Percentiles rank a stretch among this genome's conserved stretches.
phyloP scores from a whole-genome alignment of 1,140 invertebrate genomes.

The Pygmarrhopalites habei region DNA sequence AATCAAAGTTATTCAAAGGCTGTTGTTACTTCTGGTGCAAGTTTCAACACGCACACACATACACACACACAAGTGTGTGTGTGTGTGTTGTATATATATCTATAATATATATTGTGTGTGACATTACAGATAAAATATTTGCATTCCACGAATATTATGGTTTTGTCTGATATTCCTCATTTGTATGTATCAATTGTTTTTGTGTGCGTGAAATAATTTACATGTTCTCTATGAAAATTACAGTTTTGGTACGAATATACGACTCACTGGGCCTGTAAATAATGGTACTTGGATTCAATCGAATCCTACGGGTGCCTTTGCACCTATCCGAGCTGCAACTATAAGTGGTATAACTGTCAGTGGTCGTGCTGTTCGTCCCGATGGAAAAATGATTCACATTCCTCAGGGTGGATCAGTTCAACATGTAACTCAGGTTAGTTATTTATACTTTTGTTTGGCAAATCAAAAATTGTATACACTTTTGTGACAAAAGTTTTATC shows the following conservation, averaged over 20 bases:
- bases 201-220: background rate
- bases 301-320: constrained; percentile 14
- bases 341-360: constrained; percentile 32
- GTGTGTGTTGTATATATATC: no score
- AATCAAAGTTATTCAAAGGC: no score
- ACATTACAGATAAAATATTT: no score
- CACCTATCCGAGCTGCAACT: constrained; percentile 24
- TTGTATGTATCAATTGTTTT: no score
- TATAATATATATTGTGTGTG: no score
- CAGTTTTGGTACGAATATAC: constrained; percentile 26
- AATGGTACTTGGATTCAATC: constrained; percentile 39
- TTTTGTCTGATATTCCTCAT: no score
- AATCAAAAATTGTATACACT: background rate
- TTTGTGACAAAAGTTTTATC: no score
- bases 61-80: no score
- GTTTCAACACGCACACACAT: no score
- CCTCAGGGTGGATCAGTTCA: constrained; percentile 31
- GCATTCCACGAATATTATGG: no score
- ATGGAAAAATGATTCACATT: constrained; percentile 38
- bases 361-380: constrained; percentile 28
- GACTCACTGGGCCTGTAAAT: constrained; percentile 23
- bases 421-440: constrained; percentile 31
- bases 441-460: background rate
- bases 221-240: constrained; percentile 1
- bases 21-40: no score